Conservation (phyloP, 2,797 vertebrate species). For the Jordanella pulchra region DNA sequence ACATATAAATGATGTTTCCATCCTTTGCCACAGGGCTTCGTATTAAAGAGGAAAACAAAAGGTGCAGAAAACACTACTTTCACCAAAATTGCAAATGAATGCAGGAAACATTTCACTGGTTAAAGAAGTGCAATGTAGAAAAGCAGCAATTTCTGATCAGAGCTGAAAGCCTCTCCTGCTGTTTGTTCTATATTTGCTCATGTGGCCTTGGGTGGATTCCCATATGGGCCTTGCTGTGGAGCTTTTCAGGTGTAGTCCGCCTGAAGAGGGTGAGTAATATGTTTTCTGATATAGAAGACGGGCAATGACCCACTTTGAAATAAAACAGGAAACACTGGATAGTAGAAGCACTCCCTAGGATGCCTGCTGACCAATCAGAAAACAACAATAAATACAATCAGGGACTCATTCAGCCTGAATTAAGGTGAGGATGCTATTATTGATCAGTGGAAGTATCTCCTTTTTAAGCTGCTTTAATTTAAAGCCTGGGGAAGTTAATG, state of each 20-base stretch:
- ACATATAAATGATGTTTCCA: not conserved
- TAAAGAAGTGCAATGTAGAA: not conserved
- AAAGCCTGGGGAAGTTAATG: conserved; percentile 13
- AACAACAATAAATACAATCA: conserved; percentile 36
- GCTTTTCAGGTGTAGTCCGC: conserved; percentile 18
- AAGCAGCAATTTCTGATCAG: conserved; percentile 2
- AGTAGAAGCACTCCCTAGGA: conserved; percentile 4
- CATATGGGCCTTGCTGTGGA: conserved; percentile 4
- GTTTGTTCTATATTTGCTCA: conserved; percentile 24
- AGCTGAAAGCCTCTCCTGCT: not conserved
- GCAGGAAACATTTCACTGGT: not conserved
- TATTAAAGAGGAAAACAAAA: not conserved
- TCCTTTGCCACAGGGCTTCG: not conserved
- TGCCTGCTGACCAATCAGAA: conserved; percentile 12
- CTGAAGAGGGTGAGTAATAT: conserved; percentile 25
- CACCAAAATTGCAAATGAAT: not conserved
- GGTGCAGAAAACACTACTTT: not conserved
- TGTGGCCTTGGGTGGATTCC: conserved; percentile 9
- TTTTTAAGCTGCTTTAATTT: conserved; percentile 11
- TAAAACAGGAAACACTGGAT: not conserved
- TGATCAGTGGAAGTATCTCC: conserved; percentile 18
- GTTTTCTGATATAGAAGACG: conserved; percentile 19
- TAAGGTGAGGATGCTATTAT: conserved; percentile 41
- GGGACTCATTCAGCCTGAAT: conserved; percentile 30
- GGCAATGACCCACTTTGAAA: conserved; percentile 28